These are phyloP conservation scores for Rhinolophus sinicus DNA, from an alignment of 2,113 vertebrate genomes.

Conservation along the genomic window DNA sequence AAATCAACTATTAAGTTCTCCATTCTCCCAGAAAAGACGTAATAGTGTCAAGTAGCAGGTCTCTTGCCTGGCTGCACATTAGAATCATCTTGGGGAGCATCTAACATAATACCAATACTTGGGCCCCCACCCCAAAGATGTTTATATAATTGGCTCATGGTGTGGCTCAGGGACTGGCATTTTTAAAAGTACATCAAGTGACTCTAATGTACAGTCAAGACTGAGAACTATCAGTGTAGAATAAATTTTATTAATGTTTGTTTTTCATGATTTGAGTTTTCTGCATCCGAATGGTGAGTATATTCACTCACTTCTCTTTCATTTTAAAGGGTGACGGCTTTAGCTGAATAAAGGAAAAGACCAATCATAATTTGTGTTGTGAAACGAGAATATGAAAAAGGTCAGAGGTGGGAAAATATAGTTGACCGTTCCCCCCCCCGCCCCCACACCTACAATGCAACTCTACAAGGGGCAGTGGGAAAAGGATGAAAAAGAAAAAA, in stretches of 20 bases:
- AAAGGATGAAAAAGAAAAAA: not conserved
- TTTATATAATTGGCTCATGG: not conserved
- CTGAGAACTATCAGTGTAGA: not conserved
- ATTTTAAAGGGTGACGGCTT: not conserved
- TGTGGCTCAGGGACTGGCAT: not conserved
- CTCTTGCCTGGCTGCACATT: not conserved
- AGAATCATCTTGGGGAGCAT: not conserved
- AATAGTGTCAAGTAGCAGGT: not conserved
- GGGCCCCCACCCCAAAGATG: not conserved
- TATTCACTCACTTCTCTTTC: not conserved
- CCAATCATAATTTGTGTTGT: not conserved
- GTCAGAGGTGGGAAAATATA: not conserved
- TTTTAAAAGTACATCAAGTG: not conserved
- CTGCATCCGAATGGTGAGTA: not conserved
- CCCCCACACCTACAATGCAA: not conserved
- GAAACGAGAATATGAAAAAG: not conserved
- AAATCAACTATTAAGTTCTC: conserved; percentile 3
- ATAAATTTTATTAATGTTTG: not conserved
- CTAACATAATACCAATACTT: not conserved
- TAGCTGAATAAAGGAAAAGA: conserved; percentile 12
- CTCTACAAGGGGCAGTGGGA: not conserved
- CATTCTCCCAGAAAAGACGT: not conserved
- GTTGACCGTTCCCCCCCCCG: no score
- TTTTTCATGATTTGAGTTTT: not conserved
- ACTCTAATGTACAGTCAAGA: not conserved